These are phyloP conservation scores for Eumaeus atala DNA, from an alignment of 1,140 invertebrate genomes.

Conservation along the genomic window DNA sequence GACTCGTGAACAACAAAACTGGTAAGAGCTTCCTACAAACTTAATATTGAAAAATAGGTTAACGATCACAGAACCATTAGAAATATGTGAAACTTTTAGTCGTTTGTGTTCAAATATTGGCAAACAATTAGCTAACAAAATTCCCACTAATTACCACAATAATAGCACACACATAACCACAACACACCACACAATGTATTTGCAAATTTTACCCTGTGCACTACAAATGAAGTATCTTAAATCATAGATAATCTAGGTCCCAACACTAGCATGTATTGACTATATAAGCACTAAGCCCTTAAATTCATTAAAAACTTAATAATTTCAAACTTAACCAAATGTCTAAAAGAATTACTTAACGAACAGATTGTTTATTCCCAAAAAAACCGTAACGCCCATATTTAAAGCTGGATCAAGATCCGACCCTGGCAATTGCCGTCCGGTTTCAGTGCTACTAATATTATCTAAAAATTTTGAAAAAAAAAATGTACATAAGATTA, in stretches of 20 bases:
- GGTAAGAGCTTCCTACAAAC: slow-evolving; percentile 13
- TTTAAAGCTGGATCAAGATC: slow-evolving; percentile 19
- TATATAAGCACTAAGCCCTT: no score
- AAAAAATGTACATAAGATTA: no score
- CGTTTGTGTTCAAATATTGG: slow-evolving; percentile 18
- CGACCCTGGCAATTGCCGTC: no score
- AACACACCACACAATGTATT: neutral
- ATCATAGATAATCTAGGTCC: slow-evolving; percentile 21
- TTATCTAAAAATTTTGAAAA: no score
- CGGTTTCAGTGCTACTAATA: no score
- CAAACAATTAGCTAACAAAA: slow-evolving; percentile 14
- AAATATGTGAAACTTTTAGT: slow-evolving; percentile 23
- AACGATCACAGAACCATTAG: no score
- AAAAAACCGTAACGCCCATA: slow-evolving; percentile 18
- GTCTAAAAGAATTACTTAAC: slow-evolving; percentile 8
- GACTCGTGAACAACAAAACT: slow-evolving; percentile 19
- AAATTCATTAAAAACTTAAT: no score
- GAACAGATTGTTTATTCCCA: slow-evolving; percentile 3
- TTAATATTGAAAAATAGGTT: slow-evolving; percentile 12
- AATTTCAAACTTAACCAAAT: slow-evolving; percentile 10
- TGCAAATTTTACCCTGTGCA: slow-evolving; percentile 6
- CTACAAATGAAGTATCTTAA: slow-evolving; percentile 15
- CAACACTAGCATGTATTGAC: no score
- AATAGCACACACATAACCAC: neutral
- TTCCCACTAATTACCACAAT: no score